Percentiles rank a stretch among this genome's conserved stretches.
Conservation (phyloP, 2,888 invertebrate genomes). For the Leucoptera coffeella region DNA sequence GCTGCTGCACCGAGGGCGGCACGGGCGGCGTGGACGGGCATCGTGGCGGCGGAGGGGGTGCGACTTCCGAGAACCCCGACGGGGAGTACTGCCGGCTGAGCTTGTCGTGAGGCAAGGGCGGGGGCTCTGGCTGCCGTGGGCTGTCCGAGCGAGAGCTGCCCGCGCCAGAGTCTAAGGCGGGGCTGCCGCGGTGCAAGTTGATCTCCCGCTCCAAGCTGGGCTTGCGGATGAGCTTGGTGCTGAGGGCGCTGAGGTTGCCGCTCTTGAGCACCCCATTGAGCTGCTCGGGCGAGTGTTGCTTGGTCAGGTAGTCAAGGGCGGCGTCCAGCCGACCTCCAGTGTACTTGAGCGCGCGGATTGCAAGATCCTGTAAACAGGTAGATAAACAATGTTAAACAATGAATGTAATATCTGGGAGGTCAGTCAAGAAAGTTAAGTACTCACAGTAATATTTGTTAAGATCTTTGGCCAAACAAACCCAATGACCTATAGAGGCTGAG, state of each 20-base stretch:
- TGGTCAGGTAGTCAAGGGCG: constrained; percentile 62
- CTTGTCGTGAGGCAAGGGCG: constrained; percentile 56
- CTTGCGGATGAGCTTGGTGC: constrained; percentile 75
- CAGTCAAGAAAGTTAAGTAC: too few relatives aligned
- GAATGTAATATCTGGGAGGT: too few relatives aligned
- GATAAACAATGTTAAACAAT: too few relatives aligned
- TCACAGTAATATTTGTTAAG: too few relatives aligned
- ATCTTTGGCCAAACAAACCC: too few relatives aligned
- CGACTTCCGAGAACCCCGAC: constrained; percentile 56
- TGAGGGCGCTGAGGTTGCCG: constrained; percentile 52
- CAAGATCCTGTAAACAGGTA: constrained; percentile 65
- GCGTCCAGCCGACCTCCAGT: constrained; percentile 65
- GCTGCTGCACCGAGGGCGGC: constrained; percentile 55
- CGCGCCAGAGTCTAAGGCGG: constrained; percentile 81
- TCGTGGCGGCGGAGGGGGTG: constrained; percentile 70
- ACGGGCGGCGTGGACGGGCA: constrained; percentile 66
- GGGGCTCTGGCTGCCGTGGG: constrained; percentile 62
- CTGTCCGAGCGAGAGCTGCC: constrained; percentile 87
- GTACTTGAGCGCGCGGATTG: constrained; percentile 62
- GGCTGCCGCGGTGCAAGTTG: constrained; percentile 71
- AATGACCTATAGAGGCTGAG: too few relatives aligned
- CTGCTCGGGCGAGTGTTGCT: constrained; percentile 56
- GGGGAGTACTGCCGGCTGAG: constrained; percentile 69
- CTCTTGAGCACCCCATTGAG: constrained; percentile 47
- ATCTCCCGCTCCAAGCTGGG: constrained; percentile 84